These are phyloP conservation scores for Perithous albicinctus DNA, from an alignment of 2,888 invertebrate genomes.

Conservation along the genomic window DNA sequence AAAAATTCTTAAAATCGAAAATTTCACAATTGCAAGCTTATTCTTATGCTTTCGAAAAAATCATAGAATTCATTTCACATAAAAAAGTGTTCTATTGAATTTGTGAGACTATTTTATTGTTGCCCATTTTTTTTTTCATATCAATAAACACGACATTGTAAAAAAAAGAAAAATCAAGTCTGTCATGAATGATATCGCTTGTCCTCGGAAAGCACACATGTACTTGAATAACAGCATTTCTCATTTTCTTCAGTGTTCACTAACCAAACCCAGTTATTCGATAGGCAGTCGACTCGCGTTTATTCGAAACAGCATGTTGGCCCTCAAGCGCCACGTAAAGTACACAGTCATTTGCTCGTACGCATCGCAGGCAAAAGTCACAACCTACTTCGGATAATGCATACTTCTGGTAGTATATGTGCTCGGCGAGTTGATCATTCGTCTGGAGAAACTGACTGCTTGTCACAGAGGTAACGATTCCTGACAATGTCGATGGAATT, in stretches of 20 bases:
- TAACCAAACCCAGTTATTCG: background rate
- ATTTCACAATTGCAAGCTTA: too few relatives aligned
- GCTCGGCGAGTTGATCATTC: slow-evolving; percentile 15
- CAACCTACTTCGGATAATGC: slow-evolving; percentile 24
- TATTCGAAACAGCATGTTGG: background rate
- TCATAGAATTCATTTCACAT: too few relatives aligned
- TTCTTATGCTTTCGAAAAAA: too few relatives aligned
- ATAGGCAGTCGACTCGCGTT: slow-evolving; percentile 14
- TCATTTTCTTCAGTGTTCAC: background rate
- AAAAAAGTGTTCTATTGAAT: too few relatives aligned
- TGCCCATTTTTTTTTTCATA: too few relatives aligned
- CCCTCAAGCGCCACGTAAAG: slow-evolving; percentile 1
- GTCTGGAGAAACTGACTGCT: slow-evolving; percentile 53
- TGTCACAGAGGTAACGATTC: slow-evolving; percentile 56
- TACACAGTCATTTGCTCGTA: background rate
- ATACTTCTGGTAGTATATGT: slow-evolving; percentile 1
- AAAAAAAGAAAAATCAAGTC: too few relatives aligned
- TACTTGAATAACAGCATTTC: background rate
- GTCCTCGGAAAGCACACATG: too few relatives aligned
- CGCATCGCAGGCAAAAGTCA: slow-evolving; percentile 14
- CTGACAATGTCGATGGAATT: slow-evolving; percentile 59
- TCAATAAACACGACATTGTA: too few relatives aligned
- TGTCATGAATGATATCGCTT: too few relatives aligned
- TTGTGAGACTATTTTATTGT: too few relatives aligned
- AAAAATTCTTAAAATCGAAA: background rate